A percentile compares a stretch with the other conserved stretches of the same genome.
Conservation (phyloP, 2,113 vertebrate genomes). For the Phyllopteryx taeniolatus region DNA sequence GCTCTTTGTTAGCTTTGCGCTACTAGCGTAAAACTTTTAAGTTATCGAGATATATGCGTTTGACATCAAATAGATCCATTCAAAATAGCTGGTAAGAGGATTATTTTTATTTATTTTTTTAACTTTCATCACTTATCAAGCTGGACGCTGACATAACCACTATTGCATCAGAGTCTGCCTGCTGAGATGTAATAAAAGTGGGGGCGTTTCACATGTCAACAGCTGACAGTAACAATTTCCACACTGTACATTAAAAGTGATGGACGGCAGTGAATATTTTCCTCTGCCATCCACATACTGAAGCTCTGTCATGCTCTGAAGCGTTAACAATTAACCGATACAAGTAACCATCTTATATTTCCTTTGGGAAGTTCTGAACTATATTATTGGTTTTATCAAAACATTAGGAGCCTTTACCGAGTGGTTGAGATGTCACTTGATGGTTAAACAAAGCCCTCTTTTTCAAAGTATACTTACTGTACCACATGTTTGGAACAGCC, state of each 20-base stretch:
- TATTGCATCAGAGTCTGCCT: not conserved
- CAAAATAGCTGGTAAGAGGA: not conserved
- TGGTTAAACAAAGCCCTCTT: no score
- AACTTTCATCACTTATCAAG: not conserved
- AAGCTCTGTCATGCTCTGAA: not conserved
- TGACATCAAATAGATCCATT: not conserved
- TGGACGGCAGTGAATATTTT: not conserved
- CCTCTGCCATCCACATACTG: not conserved
- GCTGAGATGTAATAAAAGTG: not conserved
- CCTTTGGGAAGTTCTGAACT: no score
- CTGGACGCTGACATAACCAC: not conserved
- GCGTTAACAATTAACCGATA: no score
- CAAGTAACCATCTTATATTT: no score
- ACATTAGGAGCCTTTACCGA: no score
- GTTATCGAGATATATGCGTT: not conserved
- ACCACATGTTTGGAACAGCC: constrained; percentile 66
- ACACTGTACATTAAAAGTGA: not conserved
- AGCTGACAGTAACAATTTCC: not conserved
- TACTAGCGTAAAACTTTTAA: constrained; percentile 4
- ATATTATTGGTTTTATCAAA: no score
- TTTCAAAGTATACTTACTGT: not conserved
- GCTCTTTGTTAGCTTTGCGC: not conserved
- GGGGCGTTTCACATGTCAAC: not conserved
- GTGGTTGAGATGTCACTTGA: no score
- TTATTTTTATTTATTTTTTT: not conserved